Base-by-base conservation (phyloP, 2,888 invertebrate species). In the Lepas anatifera region DNA sequence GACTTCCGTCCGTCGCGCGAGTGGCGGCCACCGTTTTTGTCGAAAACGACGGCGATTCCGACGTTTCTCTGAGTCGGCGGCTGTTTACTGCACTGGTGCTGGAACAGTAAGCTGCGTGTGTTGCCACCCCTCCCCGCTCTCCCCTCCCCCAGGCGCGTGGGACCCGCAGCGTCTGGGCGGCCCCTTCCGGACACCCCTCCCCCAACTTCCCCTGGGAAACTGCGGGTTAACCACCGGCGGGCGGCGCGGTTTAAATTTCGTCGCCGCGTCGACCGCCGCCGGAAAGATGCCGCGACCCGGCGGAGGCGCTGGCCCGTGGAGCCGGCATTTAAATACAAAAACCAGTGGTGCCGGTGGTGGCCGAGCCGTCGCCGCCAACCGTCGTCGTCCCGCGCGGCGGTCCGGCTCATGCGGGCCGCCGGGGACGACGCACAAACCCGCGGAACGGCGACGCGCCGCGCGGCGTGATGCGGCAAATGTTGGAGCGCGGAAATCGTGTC, bases 281-380 rank as follows among this genome's bases (percentile, higher is more conserved):
- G 58, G 58, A 58, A 58, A 58, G 58, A 58, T 58, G 58, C 35
- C 35, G n/a, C n/a, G n/a, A n/a, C n/a, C n/a, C n/a, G n/a, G n/a
- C 58, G 35, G 35, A 16, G 58, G 35, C 7, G 58, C 18, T 22
- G 58, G 22, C 22, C 16, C 35, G 58, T 35, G 58, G 58, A 32
- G 32, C 58, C 35, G 58, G 58, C 25, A 13, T 58, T 58, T 58
- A 58, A 58, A 58, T 32, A 18, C 18, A 58, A 58, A 58, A 58
- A 58, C 8, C 29, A 8, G 58, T 4, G 22, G 6, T 32, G 35
- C 7, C 32, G 32, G 7, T 1, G n/a, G 18, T 7, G 50, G 32
- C 58, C 2, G 41, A 41, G 41, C 41, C 1, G 11, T 41, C 2
- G n/a, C n/a, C n/a, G n/a, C n/a, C n/a, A n/a, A n/a, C n/a, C n/a